These are phyloP conservation scores for Colinus virginianus DNA, from an alignment of 2,113 vertebrate genomes.

Conservation along the genomic window DNA sequence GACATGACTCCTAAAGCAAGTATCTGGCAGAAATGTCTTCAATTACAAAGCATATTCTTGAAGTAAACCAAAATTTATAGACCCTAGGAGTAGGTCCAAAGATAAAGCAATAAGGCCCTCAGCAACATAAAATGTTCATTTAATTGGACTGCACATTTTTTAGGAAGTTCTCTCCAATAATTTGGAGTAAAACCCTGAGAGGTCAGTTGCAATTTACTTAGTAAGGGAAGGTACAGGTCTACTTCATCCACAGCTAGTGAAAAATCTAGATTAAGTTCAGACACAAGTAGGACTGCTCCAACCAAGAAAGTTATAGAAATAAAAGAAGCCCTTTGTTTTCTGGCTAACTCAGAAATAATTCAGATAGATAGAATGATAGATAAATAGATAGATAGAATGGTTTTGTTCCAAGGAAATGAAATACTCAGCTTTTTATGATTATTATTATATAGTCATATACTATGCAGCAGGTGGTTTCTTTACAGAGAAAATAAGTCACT, in stretches of 20 bases:
- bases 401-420: background rate
- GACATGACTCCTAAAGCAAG: background rate
- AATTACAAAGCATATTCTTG: background rate
- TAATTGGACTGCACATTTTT: background rate
- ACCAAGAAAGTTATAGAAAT: background rate
- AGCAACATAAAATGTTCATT: background rate
- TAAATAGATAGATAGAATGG: fast-evolving
- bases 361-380: background rate
- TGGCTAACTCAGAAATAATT: background rate
- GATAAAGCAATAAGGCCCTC: background rate
- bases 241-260: background rate
- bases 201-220: background rate
- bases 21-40: background rate
- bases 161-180: background rate
- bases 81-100: background rate
- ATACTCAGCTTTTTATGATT: background rate
- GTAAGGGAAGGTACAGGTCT: background rate
- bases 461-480: background rate
- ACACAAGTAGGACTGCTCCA: background rate
- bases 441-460: background rate
- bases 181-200: background rate
- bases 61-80: background rate
- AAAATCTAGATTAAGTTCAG: background rate
- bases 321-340: background rate
- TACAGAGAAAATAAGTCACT: background rate